Evolutionary conservation across 2,113 vertebrate genomes (phyloP), one percentile per base, ranked within the genome.

Genomic region (Sinocyclocheilus anophthalmus): DNA sequence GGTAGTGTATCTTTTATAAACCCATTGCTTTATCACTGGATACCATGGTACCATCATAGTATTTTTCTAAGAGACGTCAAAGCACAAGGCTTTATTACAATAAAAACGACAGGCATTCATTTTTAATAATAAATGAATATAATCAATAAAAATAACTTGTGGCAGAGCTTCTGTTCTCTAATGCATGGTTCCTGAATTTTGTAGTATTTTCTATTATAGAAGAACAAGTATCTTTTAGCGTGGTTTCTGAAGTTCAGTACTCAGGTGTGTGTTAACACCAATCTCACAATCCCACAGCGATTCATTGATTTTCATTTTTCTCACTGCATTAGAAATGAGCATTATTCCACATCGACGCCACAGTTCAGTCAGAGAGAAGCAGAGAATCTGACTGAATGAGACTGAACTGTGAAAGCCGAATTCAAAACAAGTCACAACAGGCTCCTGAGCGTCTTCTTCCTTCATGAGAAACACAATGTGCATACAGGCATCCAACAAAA

Each of bases 371-470:
- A 30, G 78, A 81, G 22, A 42, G 39, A 42, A 22, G 76, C 24
- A 22, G 14, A 61, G 33, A 24, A 20, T 26, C 10, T 48, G 42
- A 82, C 24, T 48, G 10, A 33, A 67, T 67, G 55, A 63, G 26
- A 50, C n/a, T 20, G 39, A 69, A 50, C 9, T 67, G 79, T 20
- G 42, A 65, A 65, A 24, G 4, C 61, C 5, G 5, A 42, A 9
- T 69, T 53, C 8, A 48, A 67, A 81, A 81, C 80, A 70, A 50
- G 80, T 82, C 80, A 26, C 45, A 4, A 50, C 80, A 82, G 45
- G 80, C 30, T 82, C 24, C 14, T 1, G 24, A 65, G 57, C 63
- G 24, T 50, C 14, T 26, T 81, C 7, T 69, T 53, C 4, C 24
- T 77, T 55, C 24, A 50, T 3, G 12, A 16, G 37, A 39, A 65